These are phyloP conservation scores for Cosmorhoe ocellata DNA, from an alignment of 2,888 invertebrate species.

Conservation along the genomic window DNA sequence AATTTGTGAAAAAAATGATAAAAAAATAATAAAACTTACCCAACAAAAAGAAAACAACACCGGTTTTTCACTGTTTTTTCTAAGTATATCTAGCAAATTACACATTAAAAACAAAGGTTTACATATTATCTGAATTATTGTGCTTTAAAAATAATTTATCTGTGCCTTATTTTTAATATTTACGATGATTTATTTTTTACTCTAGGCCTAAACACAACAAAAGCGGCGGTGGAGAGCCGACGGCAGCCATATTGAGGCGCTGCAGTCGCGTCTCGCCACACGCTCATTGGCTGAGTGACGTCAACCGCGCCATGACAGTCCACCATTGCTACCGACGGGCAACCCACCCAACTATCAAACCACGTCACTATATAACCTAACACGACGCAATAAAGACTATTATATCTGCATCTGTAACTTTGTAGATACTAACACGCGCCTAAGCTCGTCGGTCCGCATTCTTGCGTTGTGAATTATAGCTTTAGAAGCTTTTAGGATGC, in stretches of 20 bases:
- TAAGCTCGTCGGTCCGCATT: conserved; percentile 75
- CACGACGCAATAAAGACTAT: conserved; percentile 30
- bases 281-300: conserved; percentile 80
- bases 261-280: conserved; percentile 65
- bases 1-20: background rate
- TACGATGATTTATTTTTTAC: conserved; percentile 52
- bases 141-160: conserved; percentile 24
- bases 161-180: conserved; percentile 31
- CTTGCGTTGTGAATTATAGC: conserved; percentile 74
- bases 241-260: conserved; percentile 82
- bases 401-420: conserved; percentile 37
- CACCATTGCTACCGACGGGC: conserved; percentile 68
- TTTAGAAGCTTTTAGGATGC: conserved; percentile 78
- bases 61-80: conserved; percentile 39
- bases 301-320: conserved; percentile 77
- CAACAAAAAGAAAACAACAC: conserved; percentile 44
- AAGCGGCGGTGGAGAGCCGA: conserved; percentile 71
- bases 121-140: background rate
- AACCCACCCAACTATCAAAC: conserved; percentile 39
- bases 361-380: conserved; percentile 49
- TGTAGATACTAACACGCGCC: conserved; percentile 59
- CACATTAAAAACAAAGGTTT: conserved; percentile 6
- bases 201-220: conserved; percentile 78
- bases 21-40: conserved; percentile 43
- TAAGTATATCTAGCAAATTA: conserved; percentile 11